Base-by-base conservation (phyloP, 2,113 vertebrate species). In the Heterotilapia buettikoferi region DNA sequence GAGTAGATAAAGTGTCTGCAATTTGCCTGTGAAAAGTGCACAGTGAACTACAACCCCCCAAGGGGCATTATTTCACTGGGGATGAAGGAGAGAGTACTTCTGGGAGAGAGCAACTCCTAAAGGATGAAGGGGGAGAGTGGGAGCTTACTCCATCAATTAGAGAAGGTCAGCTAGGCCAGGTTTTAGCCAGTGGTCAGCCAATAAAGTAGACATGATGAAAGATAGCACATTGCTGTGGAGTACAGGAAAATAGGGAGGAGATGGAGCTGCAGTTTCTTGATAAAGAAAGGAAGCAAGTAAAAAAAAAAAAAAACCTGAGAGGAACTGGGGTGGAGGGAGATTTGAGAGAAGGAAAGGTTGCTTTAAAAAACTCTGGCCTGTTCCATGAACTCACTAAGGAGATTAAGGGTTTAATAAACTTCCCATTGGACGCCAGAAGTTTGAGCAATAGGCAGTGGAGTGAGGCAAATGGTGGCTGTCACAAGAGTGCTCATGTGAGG, bases 351-450 rank as follows among this genome's bases (percentile, higher is more conserved):
- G 85, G 82, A 87, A 81, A 88, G 53, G 84, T 86, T 87, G 68
- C 86, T 90, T 90, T 88, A 45, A 85, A 92, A 92, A 93, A 82
- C 66, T 79, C 24, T 85, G 86, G 54, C 83, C 81, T 89, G 63
- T 86, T 90, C 86, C 21, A 40, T 88, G 91, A 91, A 90, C 89
- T 91, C 88, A 87, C 57, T 88, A 89, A 94, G 82, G 92, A 90
- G 93, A 94, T 94, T 96, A 92, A 89, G 78, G 86, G 71, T 94
- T 93, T 94, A 93, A 93, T 94, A 92, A 95, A 93, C 90, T 87
- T 83, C 84, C 80, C 36, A 89, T 84, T 93, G 89, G 88, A 87
- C 79, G 59, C 88, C 94, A 92, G 89, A 81, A 9, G 87, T 90
- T 88, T 90, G 89, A 88, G 87, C 21, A 29, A 90, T 80, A 89